phyloP scores from a whole-genome alignment of 2,888 invertebrate genomes.

The Ormyrus nitidulus region DNA sequence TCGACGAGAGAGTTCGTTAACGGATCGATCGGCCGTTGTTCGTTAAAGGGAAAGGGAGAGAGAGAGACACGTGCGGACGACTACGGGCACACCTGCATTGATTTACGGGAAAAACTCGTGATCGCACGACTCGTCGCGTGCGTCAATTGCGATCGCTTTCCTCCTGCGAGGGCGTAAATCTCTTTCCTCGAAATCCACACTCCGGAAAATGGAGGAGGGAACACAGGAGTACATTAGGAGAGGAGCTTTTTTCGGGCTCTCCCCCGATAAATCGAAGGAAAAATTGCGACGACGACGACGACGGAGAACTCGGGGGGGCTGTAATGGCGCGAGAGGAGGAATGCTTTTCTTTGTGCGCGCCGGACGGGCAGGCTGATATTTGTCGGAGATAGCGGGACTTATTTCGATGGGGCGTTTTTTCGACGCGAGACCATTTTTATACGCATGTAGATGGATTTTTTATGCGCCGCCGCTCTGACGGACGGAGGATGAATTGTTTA shows the following conservation, averaged over 20 bases:
- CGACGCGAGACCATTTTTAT: no score
- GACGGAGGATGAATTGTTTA: no score
- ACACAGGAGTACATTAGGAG: not conserved
- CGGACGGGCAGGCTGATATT: no score
- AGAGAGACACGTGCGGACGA: not conserved
- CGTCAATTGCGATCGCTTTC: constrained; percentile 23
- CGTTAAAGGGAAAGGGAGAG: constrained; percentile 10
- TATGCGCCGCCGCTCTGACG: no score
- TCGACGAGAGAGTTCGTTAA: constrained; percentile 36
- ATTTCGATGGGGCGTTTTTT: not conserved
- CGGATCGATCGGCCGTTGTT: constrained; percentile 43
- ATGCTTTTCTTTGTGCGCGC: not conserved
- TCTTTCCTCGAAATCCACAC: not conserved
- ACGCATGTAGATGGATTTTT: no score
- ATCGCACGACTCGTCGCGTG: constrained; percentile 27
- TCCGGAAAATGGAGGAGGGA: not conserved
- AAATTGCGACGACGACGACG: no score
- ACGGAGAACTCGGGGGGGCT: no score
- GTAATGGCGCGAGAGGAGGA: not conserved
- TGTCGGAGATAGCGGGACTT: not conserved
- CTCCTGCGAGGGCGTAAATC: constrained; percentile 20
- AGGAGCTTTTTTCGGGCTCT: no score
- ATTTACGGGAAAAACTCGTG: constrained; percentile 38
- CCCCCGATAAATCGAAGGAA: no score
- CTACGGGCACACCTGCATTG: constrained; percentile 9